These are phyloP conservation scores for Pholis gunnellus DNA, from an alignment of 2,113 vertebrate genomes.

Conservation along the genomic window DNA sequence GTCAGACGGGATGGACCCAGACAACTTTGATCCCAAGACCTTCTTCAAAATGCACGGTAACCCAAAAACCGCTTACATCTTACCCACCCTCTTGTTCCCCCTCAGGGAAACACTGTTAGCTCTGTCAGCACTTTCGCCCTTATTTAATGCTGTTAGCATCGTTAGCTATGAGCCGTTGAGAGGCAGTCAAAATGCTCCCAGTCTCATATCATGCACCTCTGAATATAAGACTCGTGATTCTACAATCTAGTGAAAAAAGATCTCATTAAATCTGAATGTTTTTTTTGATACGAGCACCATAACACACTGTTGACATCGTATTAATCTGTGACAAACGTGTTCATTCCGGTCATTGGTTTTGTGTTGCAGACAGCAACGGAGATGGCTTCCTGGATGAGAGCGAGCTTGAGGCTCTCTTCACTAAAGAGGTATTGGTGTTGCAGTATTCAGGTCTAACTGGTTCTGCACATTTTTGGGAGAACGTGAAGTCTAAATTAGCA, in stretches of 20 bases:
- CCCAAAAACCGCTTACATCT: background rate
- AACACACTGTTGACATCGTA: background rate
- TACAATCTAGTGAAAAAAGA: background rate
- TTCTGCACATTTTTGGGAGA: background rate
- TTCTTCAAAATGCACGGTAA: conserved; percentile 97
- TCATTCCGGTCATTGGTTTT: background rate
- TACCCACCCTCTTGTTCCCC: too few species aligned
- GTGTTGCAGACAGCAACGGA: conserved; percentile 89
- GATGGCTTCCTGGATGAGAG: conserved; percentile 94
- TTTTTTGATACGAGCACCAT: background rate
- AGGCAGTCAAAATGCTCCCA: too few species aligned
- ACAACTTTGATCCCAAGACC: conserved; percentile 94
- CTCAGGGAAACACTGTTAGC: too few species aligned
- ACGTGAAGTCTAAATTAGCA: conserved; percentile 19
- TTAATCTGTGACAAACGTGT: background rate
- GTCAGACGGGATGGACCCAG: conserved; percentile 91
- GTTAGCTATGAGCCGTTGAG: background rate
- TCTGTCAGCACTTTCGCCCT: too few species aligned
- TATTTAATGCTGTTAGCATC: too few species aligned
- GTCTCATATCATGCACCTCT: too few species aligned
- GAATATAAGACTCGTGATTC: background rate
- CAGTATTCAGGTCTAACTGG: conserved; percentile 59
- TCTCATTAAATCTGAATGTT: background rate
- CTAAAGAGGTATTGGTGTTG: conserved; percentile 88
- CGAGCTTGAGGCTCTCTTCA: conserved; percentile 95